Conservation (phyloP, 2,113 vertebrate species). For the Acinonyx jubatus region DNA sequence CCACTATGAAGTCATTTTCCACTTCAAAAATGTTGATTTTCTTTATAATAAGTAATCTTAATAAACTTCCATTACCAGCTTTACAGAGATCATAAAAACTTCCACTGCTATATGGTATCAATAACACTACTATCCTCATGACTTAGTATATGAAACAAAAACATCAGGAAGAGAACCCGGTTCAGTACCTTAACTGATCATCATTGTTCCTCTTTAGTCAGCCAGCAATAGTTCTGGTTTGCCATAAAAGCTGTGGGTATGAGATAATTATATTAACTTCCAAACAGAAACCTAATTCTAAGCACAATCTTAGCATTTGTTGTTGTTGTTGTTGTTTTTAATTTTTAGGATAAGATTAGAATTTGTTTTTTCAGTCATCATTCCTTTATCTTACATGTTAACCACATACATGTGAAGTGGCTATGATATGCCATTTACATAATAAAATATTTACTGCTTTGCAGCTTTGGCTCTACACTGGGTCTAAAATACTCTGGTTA, state of each 20-base stretch:
- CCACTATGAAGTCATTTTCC: background rate
- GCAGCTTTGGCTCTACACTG: background rate
- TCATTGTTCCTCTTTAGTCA: background rate
- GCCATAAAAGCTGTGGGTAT: background rate
- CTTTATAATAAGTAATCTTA: background rate
- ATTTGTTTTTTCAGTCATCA: background rate
- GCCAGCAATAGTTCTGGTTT: background rate
- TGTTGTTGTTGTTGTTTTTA: background rate
- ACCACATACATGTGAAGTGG: background rate
- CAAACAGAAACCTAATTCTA: slow-evolving; percentile 1
- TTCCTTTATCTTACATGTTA: background rate
- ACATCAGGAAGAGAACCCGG: background rate
- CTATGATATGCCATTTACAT: background rate
- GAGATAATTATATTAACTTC: slow-evolving; percentile 39
- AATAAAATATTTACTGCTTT: background rate
- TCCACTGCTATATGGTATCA: background rate
- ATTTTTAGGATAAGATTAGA: background rate
- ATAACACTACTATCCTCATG: background rate
- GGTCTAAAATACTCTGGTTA: background rate
- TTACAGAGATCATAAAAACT: background rate
- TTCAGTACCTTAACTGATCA: background rate
- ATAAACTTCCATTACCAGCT: background rate
- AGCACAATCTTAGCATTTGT: background rate
- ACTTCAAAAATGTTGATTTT: background rate
- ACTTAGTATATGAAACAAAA: background rate